Evolutionary conservation across 2,888 invertebrate species (phyloP).

Genomic region (Digitonthophagus gazella): DNA sequence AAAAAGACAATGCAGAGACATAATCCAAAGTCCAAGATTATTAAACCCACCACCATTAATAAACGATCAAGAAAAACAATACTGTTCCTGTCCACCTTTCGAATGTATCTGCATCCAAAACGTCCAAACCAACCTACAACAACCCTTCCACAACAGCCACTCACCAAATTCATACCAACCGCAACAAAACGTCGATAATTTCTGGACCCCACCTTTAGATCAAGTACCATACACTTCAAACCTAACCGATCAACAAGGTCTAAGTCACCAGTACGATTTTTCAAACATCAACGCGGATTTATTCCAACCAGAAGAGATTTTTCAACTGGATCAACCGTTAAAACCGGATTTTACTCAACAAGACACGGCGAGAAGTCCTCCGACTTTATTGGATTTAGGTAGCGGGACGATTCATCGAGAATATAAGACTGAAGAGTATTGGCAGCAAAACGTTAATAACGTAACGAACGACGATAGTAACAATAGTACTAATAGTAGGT

Average conservation of each 20-base stretch:
- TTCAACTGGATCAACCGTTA: conserved; percentile 72
- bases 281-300: conserved; percentile 62
- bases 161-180: conserved; percentile 40
- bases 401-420: conserved; percentile 67
- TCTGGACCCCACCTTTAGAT: conserved; percentile 50
- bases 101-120: conserved; percentile 65
- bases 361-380: conserved; percentile 61
- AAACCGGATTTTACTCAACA: conserved; percentile 61
- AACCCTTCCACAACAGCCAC: conserved; percentile 30
- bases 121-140: conserved; percentile 31
- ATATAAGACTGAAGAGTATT: conserved; percentile 61
- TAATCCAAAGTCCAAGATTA: conserved; percentile 39
- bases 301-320: conserved; percentile 76
- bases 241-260: conserved; percentile 39
- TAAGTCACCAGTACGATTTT: conserved; percentile 58
- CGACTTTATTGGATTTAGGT: conserved; percentile 69
- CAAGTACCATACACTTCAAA: conserved; percentile 43
- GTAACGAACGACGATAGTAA: conserved; percentile 54
- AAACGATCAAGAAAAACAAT: conserved; percentile 66
- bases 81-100: conserved; percentile 73
- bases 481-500: conserved; percentile 47
- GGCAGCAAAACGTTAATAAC: conserved; percentile 53
- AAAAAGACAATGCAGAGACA: conserved; percentile 54
- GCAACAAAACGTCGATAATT: conserved; percentile 41
- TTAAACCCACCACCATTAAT: conserved; percentile 63